A percentile compares a stretch with the other conserved stretches of the same genome.
Evolutionary conservation across 1,140 invertebrate genomes (phyloP).

Genomic region (Drosophila nikananu): DNA sequence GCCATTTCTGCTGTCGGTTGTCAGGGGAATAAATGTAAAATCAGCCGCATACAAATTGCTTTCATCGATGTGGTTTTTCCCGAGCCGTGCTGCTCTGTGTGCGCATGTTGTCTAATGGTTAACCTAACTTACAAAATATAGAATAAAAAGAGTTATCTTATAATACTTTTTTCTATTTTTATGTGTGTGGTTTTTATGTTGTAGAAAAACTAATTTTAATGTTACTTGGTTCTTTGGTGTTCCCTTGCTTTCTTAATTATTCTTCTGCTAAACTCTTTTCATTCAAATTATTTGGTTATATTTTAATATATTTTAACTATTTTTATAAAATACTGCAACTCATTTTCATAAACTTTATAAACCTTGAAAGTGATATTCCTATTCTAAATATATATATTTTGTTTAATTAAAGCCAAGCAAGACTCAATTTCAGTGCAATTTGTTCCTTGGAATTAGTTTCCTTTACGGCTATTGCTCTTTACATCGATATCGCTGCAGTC

Average conservation of each 20-base stretch:
- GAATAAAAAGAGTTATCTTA: slow-evolving; percentile 28
- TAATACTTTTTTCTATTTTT: slow-evolving; percentile 37
- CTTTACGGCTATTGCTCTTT: slow-evolving; percentile 12
- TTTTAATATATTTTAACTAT: slow-evolving; percentile 1
- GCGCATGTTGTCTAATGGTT: slow-evolving; percentile 15
- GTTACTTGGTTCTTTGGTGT: neutral
- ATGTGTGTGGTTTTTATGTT: slow-evolving; percentile 6
- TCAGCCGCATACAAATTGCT: slow-evolving; percentile 39
- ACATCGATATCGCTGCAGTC: slow-evolving; percentile 22
- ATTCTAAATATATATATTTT: slow-evolving; percentile 1
- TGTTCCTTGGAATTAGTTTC: slow-evolving; percentile 19
- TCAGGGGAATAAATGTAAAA: slow-evolving; percentile 50
- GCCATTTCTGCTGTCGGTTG: slow-evolving; percentile 27
- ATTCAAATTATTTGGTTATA: neutral
- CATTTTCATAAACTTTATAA: neutral
- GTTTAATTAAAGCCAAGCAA: neutral
- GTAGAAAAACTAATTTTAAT: neutral
- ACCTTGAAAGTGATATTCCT: neutral
- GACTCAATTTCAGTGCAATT: neutral
- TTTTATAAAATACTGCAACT: slow-evolving; percentile 24
- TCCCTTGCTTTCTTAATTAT: neutral
- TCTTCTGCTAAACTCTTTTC: neutral
- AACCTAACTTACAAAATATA: slow-evolving; percentile 9
- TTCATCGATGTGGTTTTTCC: slow-evolving; percentile 38
- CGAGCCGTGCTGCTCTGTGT: neutral